A percentile compares a stretch with the other conserved stretches of the same genome.
phyloP scores from a whole-genome alignment of 2,113 vertebrate species.

The Dipodomys merriami region DNA sequence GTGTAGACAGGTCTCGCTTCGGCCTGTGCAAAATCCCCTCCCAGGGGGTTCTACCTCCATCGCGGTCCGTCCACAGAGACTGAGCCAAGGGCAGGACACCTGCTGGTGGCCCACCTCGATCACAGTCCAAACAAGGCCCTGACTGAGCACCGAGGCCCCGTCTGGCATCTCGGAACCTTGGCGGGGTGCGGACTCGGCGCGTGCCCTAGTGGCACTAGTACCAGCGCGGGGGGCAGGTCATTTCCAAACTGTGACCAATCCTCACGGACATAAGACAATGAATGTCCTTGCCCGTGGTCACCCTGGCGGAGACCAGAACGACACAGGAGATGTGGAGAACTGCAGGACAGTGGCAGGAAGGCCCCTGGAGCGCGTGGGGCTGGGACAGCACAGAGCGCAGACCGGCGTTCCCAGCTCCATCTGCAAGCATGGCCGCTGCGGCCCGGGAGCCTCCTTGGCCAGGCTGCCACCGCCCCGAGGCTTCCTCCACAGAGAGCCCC shows the following conservation, averaged over 20 bases:
- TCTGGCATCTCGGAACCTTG: no score
- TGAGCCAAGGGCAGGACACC: no score
- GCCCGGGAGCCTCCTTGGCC: not conserved
- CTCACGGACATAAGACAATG: not conserved
- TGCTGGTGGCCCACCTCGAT: no score
- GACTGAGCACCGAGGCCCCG: no score
- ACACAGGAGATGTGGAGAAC: accelerated
- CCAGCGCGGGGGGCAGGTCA: no score
- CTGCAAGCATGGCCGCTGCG: not conserved
- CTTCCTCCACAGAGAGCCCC: not conserved
- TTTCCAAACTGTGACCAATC: not conserved
- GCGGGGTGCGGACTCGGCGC: no score
- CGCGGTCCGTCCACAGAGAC: no score
- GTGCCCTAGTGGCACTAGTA: not conserved
- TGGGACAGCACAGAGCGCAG: no score
- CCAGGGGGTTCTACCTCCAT: not conserved
- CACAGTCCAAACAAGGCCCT: not conserved
- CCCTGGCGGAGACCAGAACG: not conserved
- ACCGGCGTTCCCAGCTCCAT: not conserved
- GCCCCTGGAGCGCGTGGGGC: no score
- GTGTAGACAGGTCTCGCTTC: not conserved
- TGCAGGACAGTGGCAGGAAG: no score
- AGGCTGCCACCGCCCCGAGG: accelerated
- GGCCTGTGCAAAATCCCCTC: not conserved
- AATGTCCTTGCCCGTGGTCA: no score